These are phyloP conservation scores for Dynastes grantii DNA, from an alignment of 2,888 invertebrate species.

Conservation along the genomic window DNA sequence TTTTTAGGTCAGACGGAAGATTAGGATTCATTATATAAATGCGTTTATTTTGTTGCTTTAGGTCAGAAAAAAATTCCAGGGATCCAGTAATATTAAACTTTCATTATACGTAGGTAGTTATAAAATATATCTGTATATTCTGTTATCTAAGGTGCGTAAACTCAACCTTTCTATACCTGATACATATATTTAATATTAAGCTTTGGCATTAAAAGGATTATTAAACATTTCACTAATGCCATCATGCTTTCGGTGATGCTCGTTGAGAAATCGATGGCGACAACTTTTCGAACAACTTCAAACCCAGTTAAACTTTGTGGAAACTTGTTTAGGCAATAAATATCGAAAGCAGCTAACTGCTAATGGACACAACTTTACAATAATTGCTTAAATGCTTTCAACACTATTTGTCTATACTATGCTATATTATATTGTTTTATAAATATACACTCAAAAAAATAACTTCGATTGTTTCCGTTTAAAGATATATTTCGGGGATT, in stretches of 20 bases:
- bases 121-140: too few relatives aligned
- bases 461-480: too few relatives aligned
- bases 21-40: not conserved
- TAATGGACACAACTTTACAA: constrained; percentile 6
- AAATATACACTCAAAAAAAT: too few relatives aligned
- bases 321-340: constrained; percentile 10
- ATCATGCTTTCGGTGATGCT: not conserved
- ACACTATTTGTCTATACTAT: not conserved
- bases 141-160: too few relatives aligned
- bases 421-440: not conserved
- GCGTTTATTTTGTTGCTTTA: not conserved
- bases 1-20: not conserved
- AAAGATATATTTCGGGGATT: too few relatives aligned
- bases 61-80: not conserved
- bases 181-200: not conserved
- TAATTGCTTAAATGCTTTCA: constrained; percentile 8
- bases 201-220: not conserved
- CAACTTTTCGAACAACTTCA: not conserved
- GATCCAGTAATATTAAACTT: not conserved
- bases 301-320: not conserved
- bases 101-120: not conserved
- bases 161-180: too few relatives aligned
- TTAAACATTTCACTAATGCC: not conserved
- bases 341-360: not conserved
- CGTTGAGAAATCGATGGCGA: not conserved